Base-by-base conservation (phyloP, 2,797 vertebrate genomes). In the Ctenopoma multispine region DNA sequence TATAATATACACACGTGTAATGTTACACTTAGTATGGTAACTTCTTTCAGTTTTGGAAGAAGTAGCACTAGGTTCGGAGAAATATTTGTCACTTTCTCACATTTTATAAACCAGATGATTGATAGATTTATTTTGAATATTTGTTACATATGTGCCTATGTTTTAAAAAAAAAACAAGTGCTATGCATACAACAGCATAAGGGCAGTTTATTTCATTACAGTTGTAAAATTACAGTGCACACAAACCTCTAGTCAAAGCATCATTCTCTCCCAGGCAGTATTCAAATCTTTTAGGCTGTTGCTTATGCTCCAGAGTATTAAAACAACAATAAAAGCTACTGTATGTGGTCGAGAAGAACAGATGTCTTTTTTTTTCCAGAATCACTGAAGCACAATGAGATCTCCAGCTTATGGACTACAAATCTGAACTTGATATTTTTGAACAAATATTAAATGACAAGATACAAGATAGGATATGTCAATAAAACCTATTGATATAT, bases 131-230 rank as follows among this genome's bases (percentile, higher is more conserved):
- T n/a, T n/a, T n/a, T n/a, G n/a, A n/a, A n/a, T n/a, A n/a, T n/a
- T n/a, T n/a, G n/a, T n/a, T n/a, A n/a, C n/a, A n/a, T n/a, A n/a
- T n/a, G 36, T 53, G 12, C 43, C 38, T 15, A 1, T 34, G 13
- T 44, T 44, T 63, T 20, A 49, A 15, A 77, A 75, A 15, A 72
- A 36, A 56, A 66, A 67, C 47, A 59, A 23, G 23, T 21, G 8
- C 43, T 46, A 60, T 75, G 36, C 67, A 76, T 77, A 68, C 65
- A 86, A 87, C 79, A 85, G 74, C 69, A 82, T 87, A 24, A 84
- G 81, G 81, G 85, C 81, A 85, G 71, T 92, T 92, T 92, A 92
- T 90, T 92, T 88, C 54, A 86, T 81, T 82, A 88, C 81, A 85
- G 41, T 50, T 90, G 83, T 86, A 89, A 89, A 90, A 87, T 81